These are phyloP conservation scores for Sparidentex hasta DNA, from an alignment of 2,797 vertebrate genomes.

Conservation along the genomic window DNA sequence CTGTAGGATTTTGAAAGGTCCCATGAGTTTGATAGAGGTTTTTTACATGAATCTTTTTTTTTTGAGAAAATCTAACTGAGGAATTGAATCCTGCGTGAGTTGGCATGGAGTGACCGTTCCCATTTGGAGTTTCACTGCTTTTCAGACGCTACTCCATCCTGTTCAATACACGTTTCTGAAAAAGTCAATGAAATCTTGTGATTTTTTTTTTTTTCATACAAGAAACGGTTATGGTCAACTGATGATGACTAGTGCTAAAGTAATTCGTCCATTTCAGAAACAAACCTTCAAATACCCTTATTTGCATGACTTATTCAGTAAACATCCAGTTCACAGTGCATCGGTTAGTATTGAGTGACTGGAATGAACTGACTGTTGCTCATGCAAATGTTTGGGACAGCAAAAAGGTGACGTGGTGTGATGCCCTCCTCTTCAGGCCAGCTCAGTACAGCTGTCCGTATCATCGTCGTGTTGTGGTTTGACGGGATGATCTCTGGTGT, in stretches of 20 bases:
- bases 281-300: not conserved
- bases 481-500: slow-evolving; percentile 13
- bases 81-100: no score
- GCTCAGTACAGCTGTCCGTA: not conserved
- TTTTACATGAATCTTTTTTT: no score
- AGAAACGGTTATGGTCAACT: not conserved
- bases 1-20: no score
- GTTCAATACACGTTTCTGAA: not conserved
- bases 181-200: not conserved
- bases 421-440: slow-evolving; percentile 1
- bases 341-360: slow-evolving; percentile 9
- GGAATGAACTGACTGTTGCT: slow-evolving; percentile 14
- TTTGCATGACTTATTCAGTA: not conserved
- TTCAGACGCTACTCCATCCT: not conserved
- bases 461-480: slow-evolving; percentile 14
- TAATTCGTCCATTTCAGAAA: not conserved
- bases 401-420: slow-evolving; percentile 10
- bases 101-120: no score
- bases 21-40: no score
- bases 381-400: slow-evolving; percentile 31
- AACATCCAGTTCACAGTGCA: not conserved
- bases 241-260: not conserved
- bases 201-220: no score
- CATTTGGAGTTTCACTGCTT: no score
- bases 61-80: no score